Percentiles rank a stretch among this genome's conserved stretches.
These are phyloP conservation scores for Anadara kagoshimensis DNA, from an alignment of 1,140 invertebrate genomes.

Conservation along the genomic window DNA sequence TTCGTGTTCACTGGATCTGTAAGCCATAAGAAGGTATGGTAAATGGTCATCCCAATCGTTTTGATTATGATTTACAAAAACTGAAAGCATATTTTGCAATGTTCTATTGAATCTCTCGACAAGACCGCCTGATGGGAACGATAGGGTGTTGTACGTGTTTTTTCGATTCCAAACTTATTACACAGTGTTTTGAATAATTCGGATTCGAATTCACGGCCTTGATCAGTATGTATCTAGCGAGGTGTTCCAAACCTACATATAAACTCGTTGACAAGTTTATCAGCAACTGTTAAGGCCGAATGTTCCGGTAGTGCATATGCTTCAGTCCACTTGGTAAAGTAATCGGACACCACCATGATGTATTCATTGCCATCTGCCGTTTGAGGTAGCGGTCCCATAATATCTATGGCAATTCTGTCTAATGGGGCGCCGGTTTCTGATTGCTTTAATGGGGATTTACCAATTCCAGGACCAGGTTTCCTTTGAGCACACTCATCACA, in stretches of 20 bases:
- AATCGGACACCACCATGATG: conserved; percentile 56
- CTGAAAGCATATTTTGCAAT: conserved; percentile 38
- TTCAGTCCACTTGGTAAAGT: conserved; percentile 55
- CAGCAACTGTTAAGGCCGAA: conserved; percentile 16
- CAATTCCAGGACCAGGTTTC: conserved; percentile 22
- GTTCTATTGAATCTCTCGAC: conserved; percentile 62
- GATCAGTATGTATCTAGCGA: conserved; percentile 22
- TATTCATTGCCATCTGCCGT: conserved; percentile 44
- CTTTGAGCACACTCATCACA: conserved; percentile 28
- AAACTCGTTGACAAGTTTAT: conserved; percentile 37
- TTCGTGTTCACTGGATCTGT: conserved; percentile 40
- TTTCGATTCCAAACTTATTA: conserved; percentile 16
- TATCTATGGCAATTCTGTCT: conserved; percentile 25
- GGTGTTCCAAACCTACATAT: conserved; percentile 36
- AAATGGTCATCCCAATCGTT: conserved; percentile 58
- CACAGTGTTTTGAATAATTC: conserved; percentile 22
- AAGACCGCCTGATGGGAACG: conserved; percentile 63
- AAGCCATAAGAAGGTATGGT: conserved; percentile 51
- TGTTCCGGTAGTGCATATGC: conserved; percentile 51
- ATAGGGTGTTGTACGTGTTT: conserved; percentile 55
- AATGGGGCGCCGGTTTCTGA: conserved; percentile 9
- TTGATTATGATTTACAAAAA: conserved; percentile 49
- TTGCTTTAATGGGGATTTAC: conserved; percentile 11
- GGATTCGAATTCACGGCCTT: conserved; percentile 35
- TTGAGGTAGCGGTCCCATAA: no score